These are phyloP conservation scores for Syrphus vitripennis DNA, from an alignment of 2,888 invertebrate species.

Conservation along the genomic window DNA sequence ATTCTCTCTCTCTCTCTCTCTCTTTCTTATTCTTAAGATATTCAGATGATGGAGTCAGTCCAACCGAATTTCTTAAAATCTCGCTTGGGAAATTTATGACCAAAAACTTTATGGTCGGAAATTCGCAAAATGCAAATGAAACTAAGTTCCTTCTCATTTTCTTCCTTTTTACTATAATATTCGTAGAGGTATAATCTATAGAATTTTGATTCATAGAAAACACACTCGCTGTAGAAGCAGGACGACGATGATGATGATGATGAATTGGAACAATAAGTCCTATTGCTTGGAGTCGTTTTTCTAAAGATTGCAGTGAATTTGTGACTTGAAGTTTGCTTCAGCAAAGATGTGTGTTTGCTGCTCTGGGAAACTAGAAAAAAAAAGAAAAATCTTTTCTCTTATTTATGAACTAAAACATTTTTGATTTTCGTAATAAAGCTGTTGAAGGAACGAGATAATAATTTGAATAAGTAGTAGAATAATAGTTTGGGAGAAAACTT, in stretches of 20 bases:
- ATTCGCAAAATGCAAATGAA: constrained; percentile 62
- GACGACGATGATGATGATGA: not conserved
- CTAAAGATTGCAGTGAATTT: constrained; percentile 26
- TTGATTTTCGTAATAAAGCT: not conserved
- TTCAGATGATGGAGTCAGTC: constrained; percentile 24
- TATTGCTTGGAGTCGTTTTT: constrained; percentile 32
- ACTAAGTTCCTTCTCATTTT: constrained; percentile 13
- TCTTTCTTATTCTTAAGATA: constrained; percentile 15
- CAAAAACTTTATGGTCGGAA: constrained; percentile 50
- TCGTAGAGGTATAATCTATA: not conserved
- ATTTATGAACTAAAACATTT: constrained; percentile 25
- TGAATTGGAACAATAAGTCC: constrained; percentile 45
- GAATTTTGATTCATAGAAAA: not conserved
- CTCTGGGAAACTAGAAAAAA: not conserved
- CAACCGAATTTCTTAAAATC: not conserved
- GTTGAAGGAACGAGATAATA: not conserved
- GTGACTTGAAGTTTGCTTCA: constrained; percentile 8
- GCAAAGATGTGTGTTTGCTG: not conserved
- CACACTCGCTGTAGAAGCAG: not conserved
- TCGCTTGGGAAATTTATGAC: constrained; percentile 63
- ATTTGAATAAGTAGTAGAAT: not conserved
- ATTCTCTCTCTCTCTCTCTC: no score
- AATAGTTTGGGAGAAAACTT: not conserved
- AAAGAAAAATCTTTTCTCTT: constrained; percentile 4
- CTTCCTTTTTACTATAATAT: not conserved